phyloP scores from a whole-genome alignment of 2,888 invertebrate species.

The Lasioglossum pauxillum region DNA sequence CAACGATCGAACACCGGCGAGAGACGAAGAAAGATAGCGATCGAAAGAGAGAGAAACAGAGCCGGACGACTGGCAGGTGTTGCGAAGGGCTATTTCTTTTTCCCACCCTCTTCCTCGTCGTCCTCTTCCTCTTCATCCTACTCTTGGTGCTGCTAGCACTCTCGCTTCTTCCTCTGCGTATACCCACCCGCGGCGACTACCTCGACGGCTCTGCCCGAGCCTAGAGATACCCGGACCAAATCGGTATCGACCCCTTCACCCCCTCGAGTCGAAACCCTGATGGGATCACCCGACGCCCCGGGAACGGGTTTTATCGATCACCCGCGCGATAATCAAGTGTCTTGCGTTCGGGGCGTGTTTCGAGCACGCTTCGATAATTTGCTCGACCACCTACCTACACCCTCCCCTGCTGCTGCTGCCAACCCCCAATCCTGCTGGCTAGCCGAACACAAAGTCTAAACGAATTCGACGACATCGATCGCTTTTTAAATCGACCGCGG shows the following conservation, averaged over 20 bases:
- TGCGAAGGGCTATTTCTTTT: constrained; percentile 52
- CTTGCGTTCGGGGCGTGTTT: constrained; percentile 2
- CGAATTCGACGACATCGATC: constrained; percentile 6
- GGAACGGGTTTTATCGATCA: constrained; percentile 17
- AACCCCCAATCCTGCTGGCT: background rate
- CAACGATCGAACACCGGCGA: background rate
- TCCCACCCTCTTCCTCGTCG: constrained; percentile 10
- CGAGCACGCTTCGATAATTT: constrained; percentile 9
- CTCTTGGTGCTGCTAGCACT: background rate
- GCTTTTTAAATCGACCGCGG: background rate
- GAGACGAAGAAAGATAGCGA: background rate
- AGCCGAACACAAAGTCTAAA: background rate
- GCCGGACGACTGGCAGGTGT: constrained; percentile 38
- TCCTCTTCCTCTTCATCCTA: constrained; percentile 14
- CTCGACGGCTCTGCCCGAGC: background rate
- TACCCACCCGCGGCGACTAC: background rate
- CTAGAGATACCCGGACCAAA: constrained; percentile 23
- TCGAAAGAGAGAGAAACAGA: background rate
- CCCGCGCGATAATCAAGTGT: constrained; percentile 27
- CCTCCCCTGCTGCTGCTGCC: background rate
- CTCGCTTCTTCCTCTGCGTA: background rate
- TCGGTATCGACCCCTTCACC: constrained; percentile 22
- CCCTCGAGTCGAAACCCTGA: background rate
- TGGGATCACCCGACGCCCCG: background rate
- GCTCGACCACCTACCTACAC: background rate